Evolutionary conservation across 2,888 invertebrate genomes (phyloP), one percentile per base, ranked within the genome.

Genomic region (Phorcus lineatus): DNA sequence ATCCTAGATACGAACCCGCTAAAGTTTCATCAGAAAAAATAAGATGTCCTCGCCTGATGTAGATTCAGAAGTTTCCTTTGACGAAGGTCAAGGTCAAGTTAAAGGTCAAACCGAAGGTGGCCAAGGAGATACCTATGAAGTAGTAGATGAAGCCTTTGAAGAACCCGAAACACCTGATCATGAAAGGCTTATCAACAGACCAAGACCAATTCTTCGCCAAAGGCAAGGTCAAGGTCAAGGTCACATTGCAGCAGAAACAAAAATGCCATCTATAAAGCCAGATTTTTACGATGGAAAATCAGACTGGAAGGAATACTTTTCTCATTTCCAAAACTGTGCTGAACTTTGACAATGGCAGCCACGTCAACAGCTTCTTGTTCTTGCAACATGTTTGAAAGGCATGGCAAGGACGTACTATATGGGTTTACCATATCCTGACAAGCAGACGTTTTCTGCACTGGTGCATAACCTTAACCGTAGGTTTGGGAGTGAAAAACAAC

Each of bases 401-500:
- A 57, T 19, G 19, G 57, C 57, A 19, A 19, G 19, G n/a, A 57
- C 57, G n/a, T 57, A 24, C 57, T 57, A 57, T 16, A 57, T 57
- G 57, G 57, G 57, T 57, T 57, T 57, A 24, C 57, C 57, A 3
- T 24, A 24, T n/a, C 57, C 19, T 9, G 57, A 57, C 13, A 57
- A 57, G 24, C 19, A 24, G 19, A 24, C 57, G 1, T 57, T 24
- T 57, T 6, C 19, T 24, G 24, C 57, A 57, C 13, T 57, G 24
- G 24, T 24, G 57, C 19, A 19, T 1, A 57, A 19, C 7, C 57
- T 57, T 17, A 57, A n/a, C n/a, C 57, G 24, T 24, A 57, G 57
- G 13, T 57, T 57, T n/a, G 57, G 57, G 57, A 74, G 74, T 74
- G 74, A 36, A 17, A 24, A 36, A 13, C 74, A 74, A n/a, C 74